Evolutionary conservation across 2,888 invertebrate genomes (phyloP), one percentile per base, ranked within the genome.

Genomic region (Ophioninae sp.): DNA sequence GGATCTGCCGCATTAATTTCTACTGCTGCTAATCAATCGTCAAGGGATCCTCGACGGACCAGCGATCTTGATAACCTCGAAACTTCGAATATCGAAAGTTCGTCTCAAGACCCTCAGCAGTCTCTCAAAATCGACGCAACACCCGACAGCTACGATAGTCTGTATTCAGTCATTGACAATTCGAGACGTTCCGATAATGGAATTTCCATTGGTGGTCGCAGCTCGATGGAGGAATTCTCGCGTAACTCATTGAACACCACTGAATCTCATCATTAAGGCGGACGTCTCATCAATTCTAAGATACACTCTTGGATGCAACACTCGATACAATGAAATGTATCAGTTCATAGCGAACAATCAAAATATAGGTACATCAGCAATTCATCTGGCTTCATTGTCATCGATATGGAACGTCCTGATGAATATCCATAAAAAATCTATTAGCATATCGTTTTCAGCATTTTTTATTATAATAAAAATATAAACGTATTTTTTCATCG

Each of bases 141-240:
- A 17, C 20, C 22, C 10, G 82, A 85, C 69, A 85, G 84, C 63
- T 85, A 68, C 76, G 85, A 82, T 37, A 82, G 82, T 65, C 69
- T 80, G 7, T 85, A 76, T 65, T 82, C 82, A 8, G 30, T 37
- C 51, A 0, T 23, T n/a, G 56, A 7, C n/a, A 73, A 37, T 56
- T 85, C 77, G 0, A 65, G 69, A n/a, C 23, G 67, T 22, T 83
- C 79, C 5, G 65, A 80, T 61, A 72, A 82, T 13, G 65, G 8
- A 0, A 44, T 78, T 56, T 86, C 85, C 17, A 41, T 85, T n/a
- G 78, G 37, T 30, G 78, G 68, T 39, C n/a, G 37, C 2, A 86
- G 85, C 64, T 64, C 77, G n/a, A 85, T 87, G 79, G 88, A 88
- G 23, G 88, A 88, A 5, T 88, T 88, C 72, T n/a, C 83, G 6